Conservation (phyloP, 1,140 invertebrate species). For the Trichonephila clavata region DNA sequence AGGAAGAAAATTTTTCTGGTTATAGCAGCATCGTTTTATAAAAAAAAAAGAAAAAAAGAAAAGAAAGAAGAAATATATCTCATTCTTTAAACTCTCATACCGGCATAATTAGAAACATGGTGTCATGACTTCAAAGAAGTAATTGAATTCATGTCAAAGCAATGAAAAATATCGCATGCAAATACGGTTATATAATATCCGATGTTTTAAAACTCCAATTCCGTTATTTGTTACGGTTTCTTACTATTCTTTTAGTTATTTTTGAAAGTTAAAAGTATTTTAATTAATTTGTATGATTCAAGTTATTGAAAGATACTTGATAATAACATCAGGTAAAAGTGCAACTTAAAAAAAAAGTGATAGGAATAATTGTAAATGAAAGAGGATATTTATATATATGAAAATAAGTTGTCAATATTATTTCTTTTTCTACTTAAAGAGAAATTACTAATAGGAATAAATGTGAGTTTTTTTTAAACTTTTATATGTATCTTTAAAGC, state of each 20-base stretch:
- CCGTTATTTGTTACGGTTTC: not conserved
- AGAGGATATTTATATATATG: not conserved
- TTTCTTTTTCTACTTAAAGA: not conserved
- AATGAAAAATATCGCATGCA: constrained; percentile 14
- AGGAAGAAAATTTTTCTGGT: constrained; percentile 28
- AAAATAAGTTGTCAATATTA: not conserved
- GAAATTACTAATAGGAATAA: not conserved
- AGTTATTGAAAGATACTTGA: constrained; percentile 16
- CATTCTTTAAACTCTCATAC: constrained; percentile 3
- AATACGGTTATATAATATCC: not conserved
- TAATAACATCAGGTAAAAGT: not conserved
- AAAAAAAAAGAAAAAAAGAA: constrained; percentile 15
- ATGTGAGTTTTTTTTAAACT: not conserved
- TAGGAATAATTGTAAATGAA: not conserved
- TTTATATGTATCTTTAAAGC: not conserved
- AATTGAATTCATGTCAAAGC: constrained; percentile 10
- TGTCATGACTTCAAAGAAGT: not conserved
- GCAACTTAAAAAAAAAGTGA: not conserved
- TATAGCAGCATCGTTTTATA: not conserved
- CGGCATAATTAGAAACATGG: constrained; percentile 14
- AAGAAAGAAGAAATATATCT: not conserved
- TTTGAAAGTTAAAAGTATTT: not conserved
- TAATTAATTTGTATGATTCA: not conserved
- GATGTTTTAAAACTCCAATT: not conserved
- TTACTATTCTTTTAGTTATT: not conserved